Evolutionary conservation across 2,113 vertebrate species (phyloP).

Genomic region (Phylloscopus whistleri): DNA sequence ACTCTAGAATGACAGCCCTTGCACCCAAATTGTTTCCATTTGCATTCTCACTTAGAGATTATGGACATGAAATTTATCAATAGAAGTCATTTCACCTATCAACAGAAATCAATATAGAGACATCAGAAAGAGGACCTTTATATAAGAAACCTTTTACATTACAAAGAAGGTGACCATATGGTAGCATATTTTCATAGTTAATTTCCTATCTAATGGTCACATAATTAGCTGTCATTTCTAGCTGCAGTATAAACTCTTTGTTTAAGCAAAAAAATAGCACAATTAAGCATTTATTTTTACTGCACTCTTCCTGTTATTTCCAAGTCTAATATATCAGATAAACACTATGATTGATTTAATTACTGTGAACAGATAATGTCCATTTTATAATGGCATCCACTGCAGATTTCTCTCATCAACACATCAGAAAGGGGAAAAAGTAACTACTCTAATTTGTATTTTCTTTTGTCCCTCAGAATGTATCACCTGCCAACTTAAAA

Average conservation of each 20-base stretch:
- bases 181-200: not conserved
- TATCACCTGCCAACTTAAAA: conserved; percentile 2
- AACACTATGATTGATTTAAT: not conserved
- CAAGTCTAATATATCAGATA: not conserved
- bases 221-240: conserved; percentile 8
- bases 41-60: not conserved
- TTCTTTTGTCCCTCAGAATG: not conserved
- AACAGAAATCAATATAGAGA: not conserved
- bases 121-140: not conserved
- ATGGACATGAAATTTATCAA: not conserved
- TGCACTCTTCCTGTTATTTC: not conserved
- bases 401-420: not conserved
- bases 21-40: not conserved
- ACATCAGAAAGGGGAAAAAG: not conserved
- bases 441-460: not conserved
- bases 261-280: not conserved
- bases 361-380: not conserved
- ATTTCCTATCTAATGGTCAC: not conserved
- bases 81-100: not conserved
- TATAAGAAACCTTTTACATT: not conserved
- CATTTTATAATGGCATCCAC: not conserved
- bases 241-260: not conserved
- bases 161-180: not conserved
- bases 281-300: not conserved
- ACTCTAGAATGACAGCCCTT: not conserved